Base-by-base conservation (phyloP, 2,113 vertebrate genomes). In the Dasyprocta punctata region DNA sequence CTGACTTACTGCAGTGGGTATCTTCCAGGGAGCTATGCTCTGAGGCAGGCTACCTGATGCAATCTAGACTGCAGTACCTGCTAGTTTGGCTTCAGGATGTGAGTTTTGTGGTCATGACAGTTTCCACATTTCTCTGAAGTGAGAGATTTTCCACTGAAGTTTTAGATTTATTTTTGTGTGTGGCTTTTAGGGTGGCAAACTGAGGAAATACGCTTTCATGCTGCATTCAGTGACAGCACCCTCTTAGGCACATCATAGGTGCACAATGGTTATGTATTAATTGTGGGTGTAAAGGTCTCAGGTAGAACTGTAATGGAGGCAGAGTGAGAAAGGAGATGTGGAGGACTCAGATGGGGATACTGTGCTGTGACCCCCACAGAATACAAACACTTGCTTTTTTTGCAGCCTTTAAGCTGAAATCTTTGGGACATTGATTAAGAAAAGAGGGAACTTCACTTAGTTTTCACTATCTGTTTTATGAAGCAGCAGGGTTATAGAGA, bases 191-290 rank as follows among this genome's bases (percentile, higher is more conserved):
- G 58, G 30, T 65, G 24, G 36, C 41, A 69, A 65, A 36, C 54
- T 91, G 69, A 91, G 10, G 61, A 84, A 71, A 94, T 91, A 58
- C 60, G 38, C 33, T 71, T 80, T 93, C 41, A n/a, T 84, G 20
- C 38, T 61, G 10, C 56, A 58, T 52, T 84, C 69, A 85, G 2
- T 20, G 84, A 56, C 14, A 91, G 36, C 60, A 44, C n/a, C 26
- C 58, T 41, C 47, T 61, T 44, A 89, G 38, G 60, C 17, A 58
- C 11, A 6, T 3, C 7, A 49, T 24, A 82, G 65, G 75, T 54
- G 30, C 28, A 22, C 24, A 84, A 28, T 41, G 14, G 10, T 52
- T 38, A 22, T 2, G 24, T 13, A 36, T 73, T 87, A 33, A 63
- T 4, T 52, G 17, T 22, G 3, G 52, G 12, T 80, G 1, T 38